Evolutionary conservation across 2,113 vertebrate species (phyloP).

Genomic region (Zosterops lateralis): DNA sequence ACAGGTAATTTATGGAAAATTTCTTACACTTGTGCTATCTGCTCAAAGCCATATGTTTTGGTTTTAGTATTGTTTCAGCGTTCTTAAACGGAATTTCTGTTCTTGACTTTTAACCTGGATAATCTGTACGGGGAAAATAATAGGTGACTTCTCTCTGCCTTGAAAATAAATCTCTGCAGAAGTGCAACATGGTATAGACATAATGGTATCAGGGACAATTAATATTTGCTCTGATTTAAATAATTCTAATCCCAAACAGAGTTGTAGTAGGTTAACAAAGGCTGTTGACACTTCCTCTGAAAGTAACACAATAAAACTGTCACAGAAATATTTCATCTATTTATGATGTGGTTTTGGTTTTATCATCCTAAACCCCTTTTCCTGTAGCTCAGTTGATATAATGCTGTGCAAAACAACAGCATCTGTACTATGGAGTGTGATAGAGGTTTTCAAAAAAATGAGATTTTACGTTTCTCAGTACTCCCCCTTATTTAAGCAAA

Average conservation of each 20-base stretch:
- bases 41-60: neutral
- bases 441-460: neutral
- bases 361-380: neutral
- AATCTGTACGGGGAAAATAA: neutral
- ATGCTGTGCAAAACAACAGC: neutral
- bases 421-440: neutral
- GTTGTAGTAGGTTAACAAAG: neutral
- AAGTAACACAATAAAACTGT: neutral
- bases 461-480: rapidly evolving
- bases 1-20: neutral
- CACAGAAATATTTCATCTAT: neutral
- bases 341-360: neutral
- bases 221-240: neutral
- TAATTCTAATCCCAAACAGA: neutral
- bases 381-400: neutral
- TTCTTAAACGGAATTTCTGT: neutral
- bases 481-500: neutral
- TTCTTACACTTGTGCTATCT: neutral
- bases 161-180: neutral
- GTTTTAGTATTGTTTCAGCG: neutral
- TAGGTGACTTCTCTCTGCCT: neutral
- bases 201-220: neutral
- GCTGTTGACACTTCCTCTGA: neutral
- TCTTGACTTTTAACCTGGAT: neutral
- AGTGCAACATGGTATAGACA: neutral